These are phyloP conservation scores for Ligdia adustata DNA, from an alignment of 2,888 invertebrate genomes.

Conservation along the genomic window DNA sequence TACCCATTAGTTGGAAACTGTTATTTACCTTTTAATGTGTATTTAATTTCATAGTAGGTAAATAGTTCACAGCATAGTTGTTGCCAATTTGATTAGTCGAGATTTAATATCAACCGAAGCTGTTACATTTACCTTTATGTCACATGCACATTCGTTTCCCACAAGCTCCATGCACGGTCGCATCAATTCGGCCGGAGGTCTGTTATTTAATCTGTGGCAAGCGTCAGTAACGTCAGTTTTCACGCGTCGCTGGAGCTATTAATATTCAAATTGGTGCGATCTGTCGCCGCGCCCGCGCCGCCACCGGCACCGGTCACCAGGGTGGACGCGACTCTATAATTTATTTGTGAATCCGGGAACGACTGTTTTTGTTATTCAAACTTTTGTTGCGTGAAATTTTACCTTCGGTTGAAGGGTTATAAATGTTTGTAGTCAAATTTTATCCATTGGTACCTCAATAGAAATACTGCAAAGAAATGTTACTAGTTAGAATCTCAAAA, in stretches of 20 bases:
- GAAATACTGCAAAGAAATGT: too few species aligned
- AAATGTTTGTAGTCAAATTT: constrained; percentile 2
- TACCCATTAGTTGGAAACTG: too few species aligned
- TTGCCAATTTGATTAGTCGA: too few species aligned
- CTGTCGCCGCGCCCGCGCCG: constrained; percentile 72
- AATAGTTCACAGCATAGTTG: too few species aligned
- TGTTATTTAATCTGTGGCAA: constrained; percentile 5
- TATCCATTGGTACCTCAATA: too few species aligned
- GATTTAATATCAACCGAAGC: too few species aligned
- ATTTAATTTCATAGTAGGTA: too few species aligned
- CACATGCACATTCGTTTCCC: neutral
- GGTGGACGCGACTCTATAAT: constrained; percentile 65
- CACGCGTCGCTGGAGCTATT: constrained; percentile 77
- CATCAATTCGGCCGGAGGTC: constrained; percentile 1
- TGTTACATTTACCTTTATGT: neutral
- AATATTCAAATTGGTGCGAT: constrained; percentile 82
- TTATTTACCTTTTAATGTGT: too few species aligned
- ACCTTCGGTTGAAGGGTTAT: constrained; percentile 6
- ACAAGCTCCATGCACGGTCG: constrained; percentile 1
- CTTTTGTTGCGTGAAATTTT: constrained; percentile 34
- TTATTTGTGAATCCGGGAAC: constrained; percentile 59
- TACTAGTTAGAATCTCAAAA: too few species aligned
- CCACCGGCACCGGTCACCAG: constrained; percentile 47
- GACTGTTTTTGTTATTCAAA: constrained; percentile 47
- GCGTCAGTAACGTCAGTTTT: constrained; percentile 65